Percentiles rank a stretch among this genome's conserved stretches.
phyloP scores from a whole-genome alignment of 37 sponge, comb jelly and placozoan genomes.

The Agelas oroides region DNA sequence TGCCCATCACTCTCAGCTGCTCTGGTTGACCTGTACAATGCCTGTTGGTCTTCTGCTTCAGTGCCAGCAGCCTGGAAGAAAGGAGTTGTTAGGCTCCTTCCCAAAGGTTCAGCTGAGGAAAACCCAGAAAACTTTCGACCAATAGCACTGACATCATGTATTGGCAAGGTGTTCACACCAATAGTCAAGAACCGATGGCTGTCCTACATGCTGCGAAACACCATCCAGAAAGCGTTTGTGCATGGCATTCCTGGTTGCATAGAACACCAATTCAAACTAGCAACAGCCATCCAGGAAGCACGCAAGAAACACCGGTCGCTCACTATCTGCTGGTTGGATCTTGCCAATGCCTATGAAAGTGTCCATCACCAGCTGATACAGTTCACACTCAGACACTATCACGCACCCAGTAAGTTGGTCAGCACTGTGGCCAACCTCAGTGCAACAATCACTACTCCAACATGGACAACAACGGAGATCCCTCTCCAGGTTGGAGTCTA shows the following conservation, averaged over 20 bases:
- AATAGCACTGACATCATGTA: too few relatives aligned
- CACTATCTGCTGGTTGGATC: constrained; percentile 38
- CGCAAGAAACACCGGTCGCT: constrained; percentile 15
- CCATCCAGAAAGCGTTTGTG: not conserved
- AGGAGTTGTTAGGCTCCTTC: constrained; percentile 10
- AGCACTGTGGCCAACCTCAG: constrained; percentile 2
- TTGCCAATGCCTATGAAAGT: constrained; percentile 47
- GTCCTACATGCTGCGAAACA: too few relatives aligned
- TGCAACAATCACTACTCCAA: constrained; percentile 21
- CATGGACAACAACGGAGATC: constrained; percentile 24
- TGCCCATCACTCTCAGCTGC: constrained; percentile 19
- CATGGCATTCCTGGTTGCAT: constrained; percentile 17
- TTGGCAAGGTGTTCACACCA: too few relatives aligned
- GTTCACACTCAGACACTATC: constrained; percentile 41
- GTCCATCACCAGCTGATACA: constrained; percentile 45
- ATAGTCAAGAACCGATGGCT: too few relatives aligned
- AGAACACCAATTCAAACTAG: constrained; percentile 29
- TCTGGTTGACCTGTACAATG: constrained; percentile 9
- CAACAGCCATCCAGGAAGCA: constrained; percentile 15
- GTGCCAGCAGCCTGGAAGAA: constrained; percentile 18
- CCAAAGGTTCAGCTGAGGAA: constrained; percentile 18
- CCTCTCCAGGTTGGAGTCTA: constrained; percentile 23
- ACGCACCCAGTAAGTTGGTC: constrained; percentile 23
- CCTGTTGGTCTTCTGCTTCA: constrained; percentile 7
- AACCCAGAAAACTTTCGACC: constrained; percentile 25